Base-by-base conservation (phyloP, 2,797 vertebrate species). In the Pogonophryne albipinna region DNA sequence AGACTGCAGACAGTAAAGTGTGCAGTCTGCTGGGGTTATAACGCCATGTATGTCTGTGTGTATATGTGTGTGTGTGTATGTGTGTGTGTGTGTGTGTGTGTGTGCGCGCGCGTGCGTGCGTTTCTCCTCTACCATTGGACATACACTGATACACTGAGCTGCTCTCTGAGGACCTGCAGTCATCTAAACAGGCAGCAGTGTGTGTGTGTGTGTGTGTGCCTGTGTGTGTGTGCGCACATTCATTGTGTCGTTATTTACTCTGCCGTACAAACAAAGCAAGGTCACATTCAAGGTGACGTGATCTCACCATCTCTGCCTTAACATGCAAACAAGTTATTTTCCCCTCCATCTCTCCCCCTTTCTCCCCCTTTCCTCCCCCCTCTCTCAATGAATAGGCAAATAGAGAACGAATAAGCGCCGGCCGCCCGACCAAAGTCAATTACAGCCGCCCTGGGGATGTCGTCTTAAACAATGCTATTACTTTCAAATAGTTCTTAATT, bases 401-500 rank as follows among this genome's bases (percentile, higher is more conserved):
- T 59, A 85, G 88, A 90, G 83, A 85, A 79, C 13, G 38, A 84
- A 34, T 34, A 8, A 81, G 78, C 16, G 23, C 34, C 56, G 60
- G 80, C 78, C 77, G 23, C 62, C 74, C 73, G 83, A 86, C 89
- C 82, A 87, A 90, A 94, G 90, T 93, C 91, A 91, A 89, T 93
- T 90, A 87, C 80, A 62, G 69, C 82, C 71, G 89, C 91, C 90
- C 89, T 56, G 85, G 91, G 91, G 91, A 92, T 79, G 76, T 87
- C 75, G 84, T 92, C 91, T 95, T 93, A 93, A 94, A 94, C 92
- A 94, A 92, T 91, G 83, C 87, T 92, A 92, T 93, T 92, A 92
- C 85, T 89, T 90, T 88, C 80, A 94, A 94, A 94, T 95, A 93
- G 90, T 92, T 93, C 92, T 93, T 95, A 94, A 94, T 95, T 94